Evolutionary conservation across 2,888 invertebrate genomes (phyloP), one percentile per base, ranked within the genome.

Genomic region (Drosophila neonasuta): DNA sequence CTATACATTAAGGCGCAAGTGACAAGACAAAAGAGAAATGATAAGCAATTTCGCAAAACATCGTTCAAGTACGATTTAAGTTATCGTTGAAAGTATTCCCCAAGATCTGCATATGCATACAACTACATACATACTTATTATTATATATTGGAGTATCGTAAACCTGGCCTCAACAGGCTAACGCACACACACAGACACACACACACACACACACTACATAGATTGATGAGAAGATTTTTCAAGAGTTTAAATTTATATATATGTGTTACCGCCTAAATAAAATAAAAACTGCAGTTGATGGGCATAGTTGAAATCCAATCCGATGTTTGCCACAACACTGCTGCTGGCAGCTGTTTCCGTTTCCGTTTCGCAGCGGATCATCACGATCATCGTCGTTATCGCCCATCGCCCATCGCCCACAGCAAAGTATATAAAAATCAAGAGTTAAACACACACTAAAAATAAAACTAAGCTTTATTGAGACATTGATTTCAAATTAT

Each of bases 21-120:
- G 68, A 65, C 65, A 68, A 68, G 66, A 57, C 57, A 73, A 64
- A 42, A 49, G 39, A 11, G 70, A 77, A 80, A 74, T 69, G 70
- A 85, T 56, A 80, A 80, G 80, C 83, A 82, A 85, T 85, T 77
- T 77, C 74, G 68, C 66, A 66, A 79, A 62, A 56, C 76, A 78
- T 71, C 71, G 78, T 69, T 69, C 65, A 56, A 50, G 57, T 63
- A 73, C 62, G 51, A 69, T 60, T 56, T 69, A 73, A 61, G 72
- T 56, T 55, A 60, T 45, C 55, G 54, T 54, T 54, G 49, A 39
- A 44, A 51, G 13, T 56, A 46, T 60, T 36, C 44, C 30, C 44
- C 36, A n/a, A 46, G 46, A 61, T 55, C 58, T 39, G 45, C 48
- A 29, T 4, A 13, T 2, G 4, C 11, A 15, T 32, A 32, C 7